These are phyloP conservation scores for Tylochromis polylepis DNA, from an alignment of 2,113 vertebrate genomes.

Conservation along the genomic window DNA sequence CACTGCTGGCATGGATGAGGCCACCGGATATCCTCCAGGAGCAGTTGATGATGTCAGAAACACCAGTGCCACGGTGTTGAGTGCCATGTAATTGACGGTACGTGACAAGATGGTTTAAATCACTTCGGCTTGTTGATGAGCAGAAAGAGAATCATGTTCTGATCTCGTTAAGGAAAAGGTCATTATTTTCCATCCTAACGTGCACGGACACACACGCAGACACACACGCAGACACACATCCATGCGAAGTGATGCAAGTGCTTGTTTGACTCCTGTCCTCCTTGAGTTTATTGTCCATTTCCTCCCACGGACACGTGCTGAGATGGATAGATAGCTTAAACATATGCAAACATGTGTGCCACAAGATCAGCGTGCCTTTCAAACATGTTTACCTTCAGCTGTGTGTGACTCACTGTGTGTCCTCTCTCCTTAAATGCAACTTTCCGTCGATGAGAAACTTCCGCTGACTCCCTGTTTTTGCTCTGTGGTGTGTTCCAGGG, in stretches of 20 bases:
- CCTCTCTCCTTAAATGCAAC: not conserved
- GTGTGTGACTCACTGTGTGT: not conserved
- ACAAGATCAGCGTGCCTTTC: not conserved
- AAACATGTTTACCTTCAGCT: not conserved
- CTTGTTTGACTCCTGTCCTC: conserved; percentile 2
- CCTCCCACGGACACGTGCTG: not conserved
- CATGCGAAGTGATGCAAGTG: not conserved
- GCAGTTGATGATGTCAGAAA: conserved; percentile 5
- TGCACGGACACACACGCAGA: not conserved
- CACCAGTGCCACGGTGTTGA: not conserved
- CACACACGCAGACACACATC: not conserved
- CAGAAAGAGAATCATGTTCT: not conserved
- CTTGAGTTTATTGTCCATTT: not conserved
- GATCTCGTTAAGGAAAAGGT: not conserved
- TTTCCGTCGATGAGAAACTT: not conserved
- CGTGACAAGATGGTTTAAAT: not conserved
- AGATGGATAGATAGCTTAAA: not conserved
- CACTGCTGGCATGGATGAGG: not conserved
- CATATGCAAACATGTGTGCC: conserved; percentile 2
- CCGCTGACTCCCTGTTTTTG: not conserved
- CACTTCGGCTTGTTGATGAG: not conserved
- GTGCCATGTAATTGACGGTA: not conserved
- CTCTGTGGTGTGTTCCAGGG: not conserved
- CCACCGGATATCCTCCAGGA: conserved; percentile 17
- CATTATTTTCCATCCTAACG: not conserved